Conservation (phyloP, 2,797 vertebrate genomes). For the Sebastes hubbsi region DNA sequence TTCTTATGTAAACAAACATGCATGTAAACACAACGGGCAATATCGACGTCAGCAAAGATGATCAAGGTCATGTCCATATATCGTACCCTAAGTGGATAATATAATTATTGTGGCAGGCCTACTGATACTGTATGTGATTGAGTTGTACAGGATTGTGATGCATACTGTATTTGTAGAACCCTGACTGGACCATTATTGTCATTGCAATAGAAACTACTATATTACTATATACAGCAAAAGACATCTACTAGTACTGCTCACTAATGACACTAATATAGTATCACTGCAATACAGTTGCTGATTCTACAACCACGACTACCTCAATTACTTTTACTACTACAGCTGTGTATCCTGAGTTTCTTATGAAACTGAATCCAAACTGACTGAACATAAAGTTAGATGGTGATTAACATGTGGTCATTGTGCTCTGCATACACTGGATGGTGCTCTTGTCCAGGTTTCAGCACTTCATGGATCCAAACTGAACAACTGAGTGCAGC, state of each 20-base stretch:
- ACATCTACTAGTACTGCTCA: background rate
- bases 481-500: background rate
- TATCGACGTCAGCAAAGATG: no score
- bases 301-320: no score
- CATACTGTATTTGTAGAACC: background rate
- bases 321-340: no score
- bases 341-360: no score
- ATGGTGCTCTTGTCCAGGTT: conserved; percentile 35
- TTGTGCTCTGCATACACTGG: conserved; percentile 30
- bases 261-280: background rate
- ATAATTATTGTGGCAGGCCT: no score
- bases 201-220: background rate
- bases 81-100: no score
- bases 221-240: background rate
- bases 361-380: background rate
- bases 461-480: background rate
- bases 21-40: no score
- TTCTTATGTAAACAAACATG: no score
- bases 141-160: background rate
- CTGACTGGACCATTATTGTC: background rate
- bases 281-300: background rate
- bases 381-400: background rate
- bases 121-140: no score
- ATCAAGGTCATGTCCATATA: no score
- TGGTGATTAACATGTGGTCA: background rate